Percentiles rank a stretch among this genome's conserved stretches.
These are phyloP conservation scores for Teleogryllus occipitalis DNA, from an alignment of 1,140 invertebrate species.

Conservation along the genomic window DNA sequence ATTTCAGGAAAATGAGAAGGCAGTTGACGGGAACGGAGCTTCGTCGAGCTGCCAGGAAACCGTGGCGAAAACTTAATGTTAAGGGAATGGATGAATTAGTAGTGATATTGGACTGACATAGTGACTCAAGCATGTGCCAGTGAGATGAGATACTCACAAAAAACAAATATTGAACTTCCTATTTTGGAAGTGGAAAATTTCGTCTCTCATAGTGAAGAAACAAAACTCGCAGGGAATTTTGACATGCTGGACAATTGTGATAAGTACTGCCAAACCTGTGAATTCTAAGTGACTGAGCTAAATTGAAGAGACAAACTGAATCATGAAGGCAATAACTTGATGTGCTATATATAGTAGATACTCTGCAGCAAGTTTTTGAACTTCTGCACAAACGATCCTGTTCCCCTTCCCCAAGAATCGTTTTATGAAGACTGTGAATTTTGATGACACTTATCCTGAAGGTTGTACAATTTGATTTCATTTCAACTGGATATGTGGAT, in stretches of 20 bases:
- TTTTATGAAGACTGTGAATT: conserved; percentile 13
- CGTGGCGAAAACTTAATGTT: conserved; percentile 64
- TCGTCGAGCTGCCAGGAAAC: conserved; percentile 80
- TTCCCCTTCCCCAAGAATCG: conserved; percentile 1
- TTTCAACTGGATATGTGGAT: conserved; percentile 7
- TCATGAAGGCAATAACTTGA: conserved; percentile 21
- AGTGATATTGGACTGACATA: conserved; percentile 27
- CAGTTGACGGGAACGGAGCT: conserved; percentile 71
- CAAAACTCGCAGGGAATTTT: not conserved
- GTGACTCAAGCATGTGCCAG: conserved; percentile 10
- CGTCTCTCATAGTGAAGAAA: not conserved
- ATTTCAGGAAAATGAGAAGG: conserved; percentile 70
- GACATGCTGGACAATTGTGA: conserved; percentile 8
- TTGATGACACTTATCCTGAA: conserved; percentile 7
- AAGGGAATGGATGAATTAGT: conserved; percentile 34
- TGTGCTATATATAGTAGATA: conserved; percentile 16
- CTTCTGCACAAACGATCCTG: conserved; percentile 13
- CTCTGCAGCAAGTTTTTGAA: not conserved
- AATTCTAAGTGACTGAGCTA: not conserved
- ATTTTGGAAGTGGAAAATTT: not conserved
- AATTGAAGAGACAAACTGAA: not conserved
- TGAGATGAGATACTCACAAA: not conserved
- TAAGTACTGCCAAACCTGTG: conserved; percentile 6
- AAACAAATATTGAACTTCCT: not conserved
- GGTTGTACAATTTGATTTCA: conserved; percentile 7